Conservation (phyloP, 2,888 invertebrate genomes). For the Suillia variegata region DNA sequence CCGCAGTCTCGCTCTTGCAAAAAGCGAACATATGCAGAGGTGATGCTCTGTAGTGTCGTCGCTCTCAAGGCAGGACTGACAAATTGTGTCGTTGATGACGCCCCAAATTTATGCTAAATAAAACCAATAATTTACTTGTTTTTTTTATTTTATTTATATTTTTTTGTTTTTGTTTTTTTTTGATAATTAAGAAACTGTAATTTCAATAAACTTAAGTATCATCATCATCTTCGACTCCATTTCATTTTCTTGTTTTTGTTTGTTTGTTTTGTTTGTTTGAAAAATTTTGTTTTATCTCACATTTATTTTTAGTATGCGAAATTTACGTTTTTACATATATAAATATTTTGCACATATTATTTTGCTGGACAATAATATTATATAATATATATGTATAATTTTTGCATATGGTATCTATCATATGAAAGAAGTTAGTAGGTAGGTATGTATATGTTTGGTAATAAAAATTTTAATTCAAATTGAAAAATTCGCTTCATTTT, state of each 20-base stretch:
- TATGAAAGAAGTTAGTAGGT: conserved; percentile 29
- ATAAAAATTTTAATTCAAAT: conserved; percentile 26
- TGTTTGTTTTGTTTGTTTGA: conserved; percentile 16
- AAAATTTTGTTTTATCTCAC: conserved; percentile 31
- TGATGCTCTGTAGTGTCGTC: no score
- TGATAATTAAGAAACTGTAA: conserved; percentile 63
- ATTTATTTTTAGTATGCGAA: conserved; percentile 30
- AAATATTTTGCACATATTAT: conserved; percentile 8
- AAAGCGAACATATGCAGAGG: conserved; percentile 12
- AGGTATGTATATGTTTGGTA: no score
- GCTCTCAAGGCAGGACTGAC: no score
- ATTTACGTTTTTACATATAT: conserved; percentile 18
- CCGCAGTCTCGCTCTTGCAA: no score
- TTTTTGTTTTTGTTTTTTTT: conserved; percentile 45
- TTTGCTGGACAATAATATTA: conserved; percentile 28
- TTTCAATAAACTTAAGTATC: conserved; percentile 62
- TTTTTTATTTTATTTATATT: background rate
- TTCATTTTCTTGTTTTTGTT: conserved; percentile 21
- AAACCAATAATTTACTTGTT: background rate
- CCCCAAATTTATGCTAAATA: background rate
- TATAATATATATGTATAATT: conserved; percentile 24
- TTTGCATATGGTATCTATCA: conserved; percentile 25
- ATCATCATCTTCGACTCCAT: conserved; percentile 55
- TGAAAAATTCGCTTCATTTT: conserved; percentile 24
- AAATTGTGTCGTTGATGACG: no score